Evolutionary conservation across 1,140 invertebrate species (phyloP).

Genomic region (Ctenoplectra terminalis): DNA sequence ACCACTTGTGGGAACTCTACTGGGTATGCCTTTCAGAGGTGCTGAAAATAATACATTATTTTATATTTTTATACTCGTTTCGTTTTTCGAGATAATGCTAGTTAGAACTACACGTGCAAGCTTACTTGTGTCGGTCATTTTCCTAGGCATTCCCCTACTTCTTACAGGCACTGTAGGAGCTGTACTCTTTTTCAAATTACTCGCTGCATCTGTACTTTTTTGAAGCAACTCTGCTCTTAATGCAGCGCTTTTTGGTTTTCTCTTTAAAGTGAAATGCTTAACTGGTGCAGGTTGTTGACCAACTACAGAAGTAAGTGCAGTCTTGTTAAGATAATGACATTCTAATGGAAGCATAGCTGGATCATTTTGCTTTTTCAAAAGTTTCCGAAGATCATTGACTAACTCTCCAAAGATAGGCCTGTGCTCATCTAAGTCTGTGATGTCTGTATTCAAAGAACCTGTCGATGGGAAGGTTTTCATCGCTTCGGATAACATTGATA

Average conservation of each 20-base stretch:
- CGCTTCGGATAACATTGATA: constrained; percentile 97
- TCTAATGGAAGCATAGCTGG: constrained; percentile 95
- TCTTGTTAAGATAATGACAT: constrained; percentile 98
- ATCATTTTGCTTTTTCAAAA: constrained; percentile 94
- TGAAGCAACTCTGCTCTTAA: constrained; percentile 94
- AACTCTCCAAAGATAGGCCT: constrained; percentile 95
- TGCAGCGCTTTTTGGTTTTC: constrained; percentile 97
- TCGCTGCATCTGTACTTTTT: constrained; percentile 94
- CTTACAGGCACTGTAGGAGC: constrained; percentile 95
- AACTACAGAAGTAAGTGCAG: constrained; percentile 93
- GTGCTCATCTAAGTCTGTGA: constrained; percentile 92
- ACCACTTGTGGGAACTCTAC: constrained; percentile 87
- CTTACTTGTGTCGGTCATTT: constrained; percentile 97
- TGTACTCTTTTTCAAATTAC: constrained; percentile 94
- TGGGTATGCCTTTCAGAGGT: constrained; percentile 95
- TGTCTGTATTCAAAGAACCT: constrained; percentile 94
- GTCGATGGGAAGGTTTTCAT: constrained; percentile 95
- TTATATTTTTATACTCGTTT: neutral
- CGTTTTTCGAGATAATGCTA: neutral
- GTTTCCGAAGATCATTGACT: constrained; percentile 92
- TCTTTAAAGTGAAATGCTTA: constrained; percentile 97
- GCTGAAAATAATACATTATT: constrained; percentile 84
- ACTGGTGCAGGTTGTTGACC: constrained; percentile 86
- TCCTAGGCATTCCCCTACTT: constrained; percentile 96
- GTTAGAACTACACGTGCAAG: neutral